Evolutionary conservation across 92 coral and sea anemone species (phyloP).

Genomic region (Epizoanthus stellaris): DNA sequence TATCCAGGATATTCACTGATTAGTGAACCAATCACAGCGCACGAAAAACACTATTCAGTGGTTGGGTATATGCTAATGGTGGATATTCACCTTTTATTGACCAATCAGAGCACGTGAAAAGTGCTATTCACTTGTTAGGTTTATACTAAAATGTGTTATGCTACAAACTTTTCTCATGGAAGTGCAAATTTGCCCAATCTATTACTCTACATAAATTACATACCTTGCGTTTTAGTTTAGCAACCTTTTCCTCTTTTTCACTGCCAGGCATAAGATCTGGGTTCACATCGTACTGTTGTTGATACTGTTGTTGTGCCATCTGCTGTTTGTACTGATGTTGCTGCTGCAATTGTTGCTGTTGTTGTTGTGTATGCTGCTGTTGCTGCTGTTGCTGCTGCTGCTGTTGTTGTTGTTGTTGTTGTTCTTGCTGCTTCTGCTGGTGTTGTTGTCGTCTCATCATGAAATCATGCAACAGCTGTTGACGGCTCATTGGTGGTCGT

Average conservation of each 20-base stretch:
- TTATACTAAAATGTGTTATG: too few species aligned
- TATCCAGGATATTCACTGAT: too few species aligned
- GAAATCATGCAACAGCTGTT: slow-evolving; percentile 77
- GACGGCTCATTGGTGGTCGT: slow-evolving; percentile 68
- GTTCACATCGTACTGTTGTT: slow-evolving; percentile 18
- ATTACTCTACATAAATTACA: too few species aligned
- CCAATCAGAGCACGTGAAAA: too few species aligned
- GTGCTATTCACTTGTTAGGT: too few species aligned
- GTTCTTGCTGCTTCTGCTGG: slow-evolving; percentile 52
- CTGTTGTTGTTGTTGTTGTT: slow-evolving; percentile 51
- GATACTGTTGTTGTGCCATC: slow-evolving; percentile 27
- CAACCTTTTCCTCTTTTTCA: slow-evolving; percentile 24
- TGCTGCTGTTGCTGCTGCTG: slow-evolving; percentile 68
- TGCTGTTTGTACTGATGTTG: slow-evolving; percentile 58
- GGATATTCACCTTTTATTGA: too few species aligned
- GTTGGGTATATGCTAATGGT: too few species aligned
- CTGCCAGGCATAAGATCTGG: slow-evolving; percentile 11
- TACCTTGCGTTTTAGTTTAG: slow-evolving; percentile 40
- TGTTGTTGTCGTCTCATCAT: slow-evolving; percentile 72
- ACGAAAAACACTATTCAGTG: too few species aligned
- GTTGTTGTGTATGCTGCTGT: slow-evolving; percentile 55
- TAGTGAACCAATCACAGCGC: too few species aligned
- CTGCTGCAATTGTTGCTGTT: slow-evolving; percentile 37
- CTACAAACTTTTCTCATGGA: too few species aligned
- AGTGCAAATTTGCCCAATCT: too few species aligned